A percentile compares a stretch with the other conserved stretches of the same genome.
Conservation (phyloP, 2,888 invertebrate species). For the Mesorhabditis sp. region DNA sequence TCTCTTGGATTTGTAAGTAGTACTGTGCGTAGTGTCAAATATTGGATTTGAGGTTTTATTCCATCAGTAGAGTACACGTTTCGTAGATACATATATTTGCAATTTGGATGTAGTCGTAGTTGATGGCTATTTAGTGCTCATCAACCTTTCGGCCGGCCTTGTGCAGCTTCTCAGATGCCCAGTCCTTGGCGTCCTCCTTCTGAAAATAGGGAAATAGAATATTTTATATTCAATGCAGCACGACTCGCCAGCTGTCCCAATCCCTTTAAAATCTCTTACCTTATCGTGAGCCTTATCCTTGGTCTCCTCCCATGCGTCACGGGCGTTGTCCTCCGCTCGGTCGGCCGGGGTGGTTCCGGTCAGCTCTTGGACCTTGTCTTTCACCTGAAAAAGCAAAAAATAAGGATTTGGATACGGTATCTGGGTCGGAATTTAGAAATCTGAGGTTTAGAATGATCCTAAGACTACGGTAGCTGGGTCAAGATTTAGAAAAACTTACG, state of each 20-base stretch:
- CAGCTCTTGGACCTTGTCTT: background rate
- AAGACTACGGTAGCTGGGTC: background rate
- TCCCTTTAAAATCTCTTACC: background rate
- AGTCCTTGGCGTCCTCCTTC: background rate
- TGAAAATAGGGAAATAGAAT: background rate
- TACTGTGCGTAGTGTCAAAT: too few relatives aligned
- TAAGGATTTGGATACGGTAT: background rate
- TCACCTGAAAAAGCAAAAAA: background rate
- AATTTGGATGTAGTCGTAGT: too few relatives aligned
- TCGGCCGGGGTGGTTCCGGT: constrained; percentile 3
- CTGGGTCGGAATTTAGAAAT: background rate
- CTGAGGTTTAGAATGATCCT: background rate
- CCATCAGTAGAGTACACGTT: too few relatives aligned
- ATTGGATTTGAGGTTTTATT: too few relatives aligned
- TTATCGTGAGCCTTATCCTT: constrained; percentile 6
- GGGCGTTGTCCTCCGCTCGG: constrained; percentile 1
- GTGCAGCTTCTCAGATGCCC: constrained; percentile 1
- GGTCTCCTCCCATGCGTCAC: background rate
- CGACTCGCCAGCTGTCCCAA: background rate
- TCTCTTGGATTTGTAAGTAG: too few relatives aligned
- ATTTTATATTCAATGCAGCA: background rate
- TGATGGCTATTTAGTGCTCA: background rate
- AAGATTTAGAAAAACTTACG: background rate
- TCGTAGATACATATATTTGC: too few relatives aligned
- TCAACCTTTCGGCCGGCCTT: constrained; percentile 1